Conservation (phyloP, 2,113 vertebrate genomes). For the Tenebrosternarchus preto region DNA sequence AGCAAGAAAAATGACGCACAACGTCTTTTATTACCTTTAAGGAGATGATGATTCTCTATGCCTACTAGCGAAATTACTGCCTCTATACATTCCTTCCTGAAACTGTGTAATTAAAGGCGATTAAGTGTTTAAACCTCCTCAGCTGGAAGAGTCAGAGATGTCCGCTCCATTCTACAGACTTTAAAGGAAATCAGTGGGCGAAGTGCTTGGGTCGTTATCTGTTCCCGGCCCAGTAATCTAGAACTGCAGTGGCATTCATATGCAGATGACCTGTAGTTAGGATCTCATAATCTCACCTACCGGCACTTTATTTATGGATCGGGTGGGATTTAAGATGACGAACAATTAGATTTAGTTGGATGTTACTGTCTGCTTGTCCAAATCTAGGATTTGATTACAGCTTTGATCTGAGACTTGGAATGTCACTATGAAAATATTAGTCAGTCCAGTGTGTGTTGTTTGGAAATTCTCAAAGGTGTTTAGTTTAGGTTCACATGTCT, state of each 20-base stretch:
- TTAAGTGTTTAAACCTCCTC: slow-evolving; percentile 60
- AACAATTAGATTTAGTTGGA: not conserved
- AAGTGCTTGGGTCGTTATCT: slow-evolving; percentile 60
- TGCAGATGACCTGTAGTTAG: slow-evolving; percentile 56
- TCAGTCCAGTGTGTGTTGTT: no score
- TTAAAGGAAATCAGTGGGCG: slow-evolving; percentile 43
- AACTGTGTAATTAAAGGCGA: slow-evolving; percentile 59
- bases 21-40: slow-evolving; percentile 20
- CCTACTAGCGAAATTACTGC: slow-evolving; percentile 41
- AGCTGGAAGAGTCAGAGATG: slow-evolving; percentile 44
- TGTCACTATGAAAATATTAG: not conserved
- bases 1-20: slow-evolving; percentile 9
- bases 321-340: not conserved
- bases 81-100: slow-evolving; percentile 44
- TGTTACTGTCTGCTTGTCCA: not conserved
- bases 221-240: slow-evolving; percentile 49
- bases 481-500: not conserved
- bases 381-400: slow-evolving; percentile 14
- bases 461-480: not conserved
- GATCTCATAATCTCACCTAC: slow-evolving; percentile 52
- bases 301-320: slow-evolving; percentile 29
- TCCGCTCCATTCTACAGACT: slow-evolving; percentile 46
- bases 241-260: slow-evolving; percentile 41
- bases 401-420: not conserved
- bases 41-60: slow-evolving; percentile 31